These are phyloP conservation scores for Melanotaenia nigrans DNA, from an alignment of 2,797 vertebrate genomes.

Conservation along the genomic window DNA sequence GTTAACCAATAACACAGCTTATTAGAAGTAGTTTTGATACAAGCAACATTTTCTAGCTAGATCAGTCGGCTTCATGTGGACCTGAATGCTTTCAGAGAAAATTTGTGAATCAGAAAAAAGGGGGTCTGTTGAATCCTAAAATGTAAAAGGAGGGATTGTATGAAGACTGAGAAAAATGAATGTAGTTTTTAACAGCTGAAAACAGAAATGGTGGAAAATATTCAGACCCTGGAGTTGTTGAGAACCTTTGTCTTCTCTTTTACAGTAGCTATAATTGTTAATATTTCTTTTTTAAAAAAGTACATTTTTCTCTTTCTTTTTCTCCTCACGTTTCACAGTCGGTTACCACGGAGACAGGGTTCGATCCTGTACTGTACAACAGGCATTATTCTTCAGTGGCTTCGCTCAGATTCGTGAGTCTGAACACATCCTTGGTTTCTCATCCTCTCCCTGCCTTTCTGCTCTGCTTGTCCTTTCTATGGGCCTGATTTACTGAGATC, in stretches of 20 bases:
- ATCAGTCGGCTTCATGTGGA: not conserved
- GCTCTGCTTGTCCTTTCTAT: not conserved
- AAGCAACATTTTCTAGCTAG: not conserved
- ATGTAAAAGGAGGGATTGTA: not conserved
- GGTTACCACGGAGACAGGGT: slow-evolving; percentile 96
- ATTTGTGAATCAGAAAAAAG: too few relatives aligned
- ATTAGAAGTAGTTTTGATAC: not conserved
- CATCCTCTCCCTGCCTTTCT: slow-evolving; percentile 14
- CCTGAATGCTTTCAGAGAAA: not conserved
- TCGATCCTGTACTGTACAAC: slow-evolving; percentile 98
- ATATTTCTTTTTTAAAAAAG: slow-evolving; percentile 26
- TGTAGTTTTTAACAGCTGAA: not conserved
- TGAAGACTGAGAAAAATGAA: not conserved
- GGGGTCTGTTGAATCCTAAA: not conserved
- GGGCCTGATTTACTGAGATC: too few relatives aligned
- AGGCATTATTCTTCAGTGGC: slow-evolving; percentile 98
- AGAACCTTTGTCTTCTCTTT: slow-evolving; percentile 6
- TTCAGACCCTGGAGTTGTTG: not conserved
- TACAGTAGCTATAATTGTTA: slow-evolving; percentile 7
- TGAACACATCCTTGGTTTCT: slow-evolving; percentile 31
- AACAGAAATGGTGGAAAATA: not conserved
- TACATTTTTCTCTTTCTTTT: slow-evolving; percentile 19
- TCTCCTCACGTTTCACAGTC: slow-evolving; percentile 78
- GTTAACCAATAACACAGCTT: too few relatives aligned
- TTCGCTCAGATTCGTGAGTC: slow-evolving; percentile 96